Evolutionary conservation across 1,140 invertebrate species (phyloP), one percentile per base, ranked within the genome.

Genomic region (Lineus longissimus): DNA sequence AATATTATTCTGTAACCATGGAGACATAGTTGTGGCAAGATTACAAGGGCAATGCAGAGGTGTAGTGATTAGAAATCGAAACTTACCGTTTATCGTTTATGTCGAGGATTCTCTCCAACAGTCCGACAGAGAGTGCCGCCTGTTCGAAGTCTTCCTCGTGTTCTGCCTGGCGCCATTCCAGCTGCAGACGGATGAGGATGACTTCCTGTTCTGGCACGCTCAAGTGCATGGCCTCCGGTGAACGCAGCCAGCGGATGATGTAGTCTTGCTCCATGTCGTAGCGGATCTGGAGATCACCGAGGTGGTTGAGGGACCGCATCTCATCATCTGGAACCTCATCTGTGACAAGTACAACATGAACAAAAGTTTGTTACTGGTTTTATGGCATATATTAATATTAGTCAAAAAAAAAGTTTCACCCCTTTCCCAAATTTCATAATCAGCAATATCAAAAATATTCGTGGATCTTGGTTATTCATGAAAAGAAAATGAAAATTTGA

Each of bases 261-360:
- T 41, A 58, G 30, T 77, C 71, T 59, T 76, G 70, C 30, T 79
- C 77, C 31, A 62, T 63, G 31, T 77, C 73, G 61, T 68, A 73
- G 17, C 77, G 69, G 17, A 65, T 64, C 15, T 71, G 64, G 19
- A 77, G 60, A 51, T 79, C 76, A 62, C 73, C 76, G 11, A 79
- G 63, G 30, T 72, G 41, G 55, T 78, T 78, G 7, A 71, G 43
- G 1, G 63, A 58, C 54, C 6, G 27, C 33, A 57, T 1, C 13
- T 63, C 45, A 30, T 61, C 63, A 19, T 62, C 45, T 4, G 66
- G 62, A 13, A 45, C 56, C 56, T 72, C 71, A 69, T 70, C 71
- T 72, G 59, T 23, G 63, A 65, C 15, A 1, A 60, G 17, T 13
- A 9, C 27, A 9, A 11, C 6, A 15, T 36, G 6, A 36, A 15